phyloP scores from a whole-genome alignment of 2,113 vertebrate genomes.

The Meles meles region DNA sequence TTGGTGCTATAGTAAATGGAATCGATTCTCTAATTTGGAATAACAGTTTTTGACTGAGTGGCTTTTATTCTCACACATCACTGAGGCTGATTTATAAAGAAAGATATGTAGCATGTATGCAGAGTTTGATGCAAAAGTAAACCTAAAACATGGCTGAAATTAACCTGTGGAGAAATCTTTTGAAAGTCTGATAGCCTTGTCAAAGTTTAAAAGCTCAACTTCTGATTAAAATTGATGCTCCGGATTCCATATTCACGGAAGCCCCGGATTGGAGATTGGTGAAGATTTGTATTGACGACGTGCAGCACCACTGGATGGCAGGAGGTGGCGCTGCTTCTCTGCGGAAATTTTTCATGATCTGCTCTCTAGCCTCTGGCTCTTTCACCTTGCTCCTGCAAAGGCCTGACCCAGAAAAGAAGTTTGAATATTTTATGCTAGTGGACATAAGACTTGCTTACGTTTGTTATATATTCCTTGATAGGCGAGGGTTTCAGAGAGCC shows the following conservation, averaged over 20 bases:
- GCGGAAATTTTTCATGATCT: not conserved
- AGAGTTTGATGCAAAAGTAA: not conserved
- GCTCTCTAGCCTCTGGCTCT: rapidly evolving
- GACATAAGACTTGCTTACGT: not conserved
- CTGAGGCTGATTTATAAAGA: not conserved
- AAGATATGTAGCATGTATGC: not conserved
- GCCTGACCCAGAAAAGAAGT: not conserved
- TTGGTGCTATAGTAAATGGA: too few species aligned
- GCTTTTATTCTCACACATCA: not conserved
- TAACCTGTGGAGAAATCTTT: not conserved
- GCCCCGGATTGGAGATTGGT: not conserved
- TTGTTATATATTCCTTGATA: not conserved
- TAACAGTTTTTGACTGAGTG: not conserved
- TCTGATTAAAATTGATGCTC: not conserved
- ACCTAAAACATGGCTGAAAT: not conserved
- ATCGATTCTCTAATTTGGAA: too few species aligned
- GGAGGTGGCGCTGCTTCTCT: conserved; percentile 75
- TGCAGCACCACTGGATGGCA: not conserved
- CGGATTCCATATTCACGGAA: not conserved
- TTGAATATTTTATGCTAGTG: not conserved
- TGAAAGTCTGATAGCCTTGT: not conserved
- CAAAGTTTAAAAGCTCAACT: not conserved
- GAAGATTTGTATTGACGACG: not conserved
- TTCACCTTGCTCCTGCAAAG: not conserved
- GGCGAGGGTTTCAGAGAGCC: not conserved